A percentile compares a stretch with the other conserved stretches of the same genome.
Evolutionary conservation across 2,888 invertebrate genomes (phyloP).

Genomic region (Pammene fasciana): DNA sequence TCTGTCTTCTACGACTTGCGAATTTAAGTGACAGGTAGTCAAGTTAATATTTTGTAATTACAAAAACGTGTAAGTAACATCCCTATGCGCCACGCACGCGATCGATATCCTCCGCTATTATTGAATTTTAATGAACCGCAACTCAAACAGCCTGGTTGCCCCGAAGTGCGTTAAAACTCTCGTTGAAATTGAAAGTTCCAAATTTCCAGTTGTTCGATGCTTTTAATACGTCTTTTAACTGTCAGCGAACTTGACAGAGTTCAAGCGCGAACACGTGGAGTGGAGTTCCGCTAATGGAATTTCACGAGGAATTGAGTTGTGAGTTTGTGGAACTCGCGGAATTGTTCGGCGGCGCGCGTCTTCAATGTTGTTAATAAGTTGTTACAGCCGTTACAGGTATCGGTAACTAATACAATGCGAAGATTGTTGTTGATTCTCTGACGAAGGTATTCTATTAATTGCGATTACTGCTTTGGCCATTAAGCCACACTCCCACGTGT

Average conservation of each 20-base stretch:
- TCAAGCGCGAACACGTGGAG: slow-evolving; percentile 57
- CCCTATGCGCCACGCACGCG: slow-evolving; percentile 46
- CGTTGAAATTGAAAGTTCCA: slow-evolving; percentile 34
- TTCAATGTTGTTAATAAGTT: slow-evolving; percentile 46
- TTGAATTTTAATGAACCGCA: slow-evolving; percentile 70
- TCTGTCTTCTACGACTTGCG: too few relatives aligned
- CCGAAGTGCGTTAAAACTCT: slow-evolving; percentile 55
- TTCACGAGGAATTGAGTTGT: slow-evolving; percentile 51
- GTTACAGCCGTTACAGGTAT: slow-evolving; percentile 15
- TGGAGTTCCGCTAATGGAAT: slow-evolving; percentile 53
- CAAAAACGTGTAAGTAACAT: not conserved
- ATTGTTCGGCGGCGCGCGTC: slow-evolving; percentile 51
- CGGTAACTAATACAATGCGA: not conserved
- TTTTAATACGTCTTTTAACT: slow-evolving; percentile 61
- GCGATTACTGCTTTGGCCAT: too few relatives aligned
- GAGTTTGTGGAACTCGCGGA: slow-evolving; percentile 49
- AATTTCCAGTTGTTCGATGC: slow-evolving; percentile 48
- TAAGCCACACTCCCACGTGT: too few relatives aligned
- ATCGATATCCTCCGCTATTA: slow-evolving; percentile 64
- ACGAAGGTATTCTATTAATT: too few relatives aligned
- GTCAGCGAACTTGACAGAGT: slow-evolving; percentile 50
- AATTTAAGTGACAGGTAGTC: too few relatives aligned
- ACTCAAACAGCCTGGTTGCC: slow-evolving; percentile 59
- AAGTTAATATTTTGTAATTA: too few relatives aligned
- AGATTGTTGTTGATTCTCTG: too few relatives aligned